Conservation (phyloP, 1,140 invertebrate genomes). For the Gryon sp. region DNA sequence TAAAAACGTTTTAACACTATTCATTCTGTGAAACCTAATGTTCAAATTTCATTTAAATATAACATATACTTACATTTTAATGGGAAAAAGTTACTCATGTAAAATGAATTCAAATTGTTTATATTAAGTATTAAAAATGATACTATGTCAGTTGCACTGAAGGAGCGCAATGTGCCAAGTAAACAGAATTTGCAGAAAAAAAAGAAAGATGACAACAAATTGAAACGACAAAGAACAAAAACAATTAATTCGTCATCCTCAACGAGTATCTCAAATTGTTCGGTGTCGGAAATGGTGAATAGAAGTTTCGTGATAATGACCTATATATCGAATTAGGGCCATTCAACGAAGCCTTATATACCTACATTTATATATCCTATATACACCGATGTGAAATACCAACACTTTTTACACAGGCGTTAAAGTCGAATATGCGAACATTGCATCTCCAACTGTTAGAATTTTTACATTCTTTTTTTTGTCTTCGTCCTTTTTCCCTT, state of each 20-base stretch:
- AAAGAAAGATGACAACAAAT: conserved; percentile 7
- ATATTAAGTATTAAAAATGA: too few species aligned
- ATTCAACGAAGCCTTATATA: conserved; percentile 64
- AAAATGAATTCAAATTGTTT: too few species aligned
- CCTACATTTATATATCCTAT: conserved; percentile 54
- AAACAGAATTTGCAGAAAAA: neutral
- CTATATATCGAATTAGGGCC: conserved; percentile 66
- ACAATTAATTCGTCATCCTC: conserved; percentile 49
- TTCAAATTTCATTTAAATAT: too few species aligned
- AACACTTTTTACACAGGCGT: conserved; percentile 51
- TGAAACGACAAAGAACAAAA: conserved; percentile 17
- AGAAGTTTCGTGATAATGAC: conserved; percentile 66
- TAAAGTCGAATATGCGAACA: conserved; percentile 43
- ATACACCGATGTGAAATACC: conserved; percentile 31
- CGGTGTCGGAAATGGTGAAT: conserved; percentile 53
- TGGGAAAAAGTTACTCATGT: too few species aligned
- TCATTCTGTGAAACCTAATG: too few species aligned
- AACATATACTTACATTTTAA: too few species aligned
- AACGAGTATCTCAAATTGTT: conserved; percentile 38
- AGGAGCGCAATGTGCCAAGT: too few species aligned
- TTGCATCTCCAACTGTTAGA: neutral
- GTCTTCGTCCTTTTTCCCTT: too few species aligned
- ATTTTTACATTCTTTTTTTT: too few species aligned
- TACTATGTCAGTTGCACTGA: too few species aligned
- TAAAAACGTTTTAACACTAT: too few species aligned